Evolutionary conservation across 2,888 invertebrate genomes (phyloP), one percentile per base, ranked within the genome.

Genomic region (Colletes collaris): DNA sequence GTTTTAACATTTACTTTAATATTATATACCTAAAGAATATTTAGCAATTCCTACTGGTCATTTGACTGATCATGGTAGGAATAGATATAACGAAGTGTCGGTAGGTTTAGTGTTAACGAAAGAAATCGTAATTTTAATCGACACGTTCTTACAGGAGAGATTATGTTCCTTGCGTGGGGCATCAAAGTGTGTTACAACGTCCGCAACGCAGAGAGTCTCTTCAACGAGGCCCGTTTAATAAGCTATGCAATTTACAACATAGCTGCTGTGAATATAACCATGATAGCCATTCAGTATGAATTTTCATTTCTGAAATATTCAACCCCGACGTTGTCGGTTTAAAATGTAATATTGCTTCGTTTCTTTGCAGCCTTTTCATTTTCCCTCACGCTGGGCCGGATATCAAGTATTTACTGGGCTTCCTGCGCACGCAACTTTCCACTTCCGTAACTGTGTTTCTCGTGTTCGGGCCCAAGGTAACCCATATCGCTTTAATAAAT

Each of bases 231-330:
- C 16, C 95, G 97, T 87, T 95, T 97, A 88, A 98, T 98, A 92
- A 98, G 98, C 78, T 98, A 97, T 93, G 98, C 98, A 67, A 98
- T 98, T 85, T 98, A 98, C 94, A 98, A 98, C 93, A 98, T 98
- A 89, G 97, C 98, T 86, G 95, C 97, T 73, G 97, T 98, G 89
- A 98, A 98, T 93, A 97, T 96, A 69, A 95, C 97, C 84, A 98
- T 98, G 97, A 97, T 98, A 85, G 96, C 97, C 35, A 96, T 98
- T 90, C 98, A 98, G 98, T 98, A 94, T 96, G 98, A 53, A 74
- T 64, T 78, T 53, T 56, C 56, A 58, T 59, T 53, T 35, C n/a
- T 64, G n/a, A 62, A 37, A 63, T 52, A 63, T 46, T 16, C 3
- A 46, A 10, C 7, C 44, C 10, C 7, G 10, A 46, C 44, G 44